Evolutionary conservation across 2,888 invertebrate genomes (phyloP).

Genomic region (Morinoia aosen): DNA sequence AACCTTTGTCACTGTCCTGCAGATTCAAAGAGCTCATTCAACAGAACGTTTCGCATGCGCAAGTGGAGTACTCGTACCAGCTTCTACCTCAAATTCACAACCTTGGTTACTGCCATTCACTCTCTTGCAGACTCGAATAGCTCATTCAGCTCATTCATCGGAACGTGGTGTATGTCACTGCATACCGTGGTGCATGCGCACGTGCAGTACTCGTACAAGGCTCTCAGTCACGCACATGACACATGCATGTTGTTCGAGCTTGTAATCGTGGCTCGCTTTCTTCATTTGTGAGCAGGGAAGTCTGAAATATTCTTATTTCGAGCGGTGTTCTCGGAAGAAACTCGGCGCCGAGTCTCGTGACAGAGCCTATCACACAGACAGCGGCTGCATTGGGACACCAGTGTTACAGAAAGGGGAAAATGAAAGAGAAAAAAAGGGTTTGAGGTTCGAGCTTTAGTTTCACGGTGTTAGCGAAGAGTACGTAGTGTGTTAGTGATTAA

Average conservation of each 20-base stretch:
- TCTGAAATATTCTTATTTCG: background rate
- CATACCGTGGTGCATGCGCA: too few relatives aligned
- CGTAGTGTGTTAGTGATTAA: too few relatives aligned
- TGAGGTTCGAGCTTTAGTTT: background rate
- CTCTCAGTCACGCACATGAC: background rate
- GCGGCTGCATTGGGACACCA: background rate
- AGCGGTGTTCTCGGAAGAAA: background rate
- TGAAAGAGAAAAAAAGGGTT: background rate
- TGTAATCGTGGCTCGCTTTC: background rate
- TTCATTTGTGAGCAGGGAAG: background rate
- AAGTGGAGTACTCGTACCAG: too few relatives aligned
- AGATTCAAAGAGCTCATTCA: too few relatives aligned
- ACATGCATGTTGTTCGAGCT: background rate
- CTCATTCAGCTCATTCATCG: too few relatives aligned
- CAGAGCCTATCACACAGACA: background rate
- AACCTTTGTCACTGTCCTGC: too few relatives aligned
- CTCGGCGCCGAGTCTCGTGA: background rate
- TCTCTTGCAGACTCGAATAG: too few relatives aligned
- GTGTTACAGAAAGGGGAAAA: background rate
- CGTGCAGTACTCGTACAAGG: background rate
- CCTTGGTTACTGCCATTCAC: too few relatives aligned
- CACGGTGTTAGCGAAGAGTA: background rate
- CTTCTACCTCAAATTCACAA: too few relatives aligned
- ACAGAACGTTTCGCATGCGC: too few relatives aligned
- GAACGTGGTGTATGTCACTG: too few relatives aligned